Percentiles rank a stretch among this genome's conserved stretches.
Evolutionary conservation across 2,113 vertebrate genomes (phyloP).

Genomic region (Manacus vitellinus): DNA sequence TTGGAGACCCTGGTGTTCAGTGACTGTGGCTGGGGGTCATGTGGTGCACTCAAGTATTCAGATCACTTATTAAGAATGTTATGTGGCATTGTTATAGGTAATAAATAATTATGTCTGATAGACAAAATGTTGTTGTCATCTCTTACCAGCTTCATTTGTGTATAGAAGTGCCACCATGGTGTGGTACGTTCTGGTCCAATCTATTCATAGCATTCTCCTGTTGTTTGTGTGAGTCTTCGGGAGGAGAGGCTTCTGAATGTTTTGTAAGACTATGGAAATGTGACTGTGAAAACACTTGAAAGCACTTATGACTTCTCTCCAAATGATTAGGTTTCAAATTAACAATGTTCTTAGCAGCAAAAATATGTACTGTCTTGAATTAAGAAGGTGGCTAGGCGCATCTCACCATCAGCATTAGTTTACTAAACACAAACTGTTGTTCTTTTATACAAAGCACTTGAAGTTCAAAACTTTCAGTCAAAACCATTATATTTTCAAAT

Average conservation of each 20-base stretch:
- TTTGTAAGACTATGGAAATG: neutral
- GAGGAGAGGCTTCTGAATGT: neutral
- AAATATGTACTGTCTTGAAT: neutral
- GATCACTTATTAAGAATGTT: neutral
- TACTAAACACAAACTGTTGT: neutral
- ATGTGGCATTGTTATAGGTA: neutral
- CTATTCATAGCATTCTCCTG: neutral
- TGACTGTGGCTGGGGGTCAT: rapidly evolving
- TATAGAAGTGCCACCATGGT: neutral
- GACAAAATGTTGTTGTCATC: neutral
- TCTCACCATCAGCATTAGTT: neutral
- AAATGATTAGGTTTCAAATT: constrained; percentile 25
- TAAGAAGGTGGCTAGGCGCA: neutral
- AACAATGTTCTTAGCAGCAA: constrained; percentile 5
- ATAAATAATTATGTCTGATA: neutral
- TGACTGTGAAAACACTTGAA: constrained; percentile 32
- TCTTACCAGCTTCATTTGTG: neutral
- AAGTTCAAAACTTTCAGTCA: neutral
- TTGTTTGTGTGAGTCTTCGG: neutral
- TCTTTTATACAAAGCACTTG: neutral
- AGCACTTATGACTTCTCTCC: neutral
- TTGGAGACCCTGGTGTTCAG: neutral
- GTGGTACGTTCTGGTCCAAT: neutral
- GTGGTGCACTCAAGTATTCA: neutral
- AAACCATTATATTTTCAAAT: neutral